phyloP scores from a whole-genome alignment of 2,888 invertebrate species.

The Selenia dentaria region DNA sequence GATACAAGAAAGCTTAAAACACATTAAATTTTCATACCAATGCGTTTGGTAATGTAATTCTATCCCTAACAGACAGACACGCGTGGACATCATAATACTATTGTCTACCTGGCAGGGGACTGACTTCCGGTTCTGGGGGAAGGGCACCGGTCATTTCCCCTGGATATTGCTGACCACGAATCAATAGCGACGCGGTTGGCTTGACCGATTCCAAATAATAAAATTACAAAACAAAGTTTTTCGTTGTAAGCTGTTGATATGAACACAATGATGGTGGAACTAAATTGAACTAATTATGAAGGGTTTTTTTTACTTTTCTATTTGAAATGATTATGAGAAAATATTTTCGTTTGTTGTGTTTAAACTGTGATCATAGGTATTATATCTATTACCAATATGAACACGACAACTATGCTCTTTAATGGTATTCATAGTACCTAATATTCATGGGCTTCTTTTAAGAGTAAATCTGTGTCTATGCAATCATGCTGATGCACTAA shows the following conservation, averaged over 20 bases:
- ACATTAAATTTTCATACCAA: conserved; percentile 16
- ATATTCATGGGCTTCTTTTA: too few species aligned
- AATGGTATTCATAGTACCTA: too few species aligned
- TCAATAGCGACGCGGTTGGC: conserved; percentile 34
- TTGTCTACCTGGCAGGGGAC: conserved; percentile 37
- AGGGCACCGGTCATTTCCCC: conserved; percentile 50
- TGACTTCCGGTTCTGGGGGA: conserved; percentile 51
- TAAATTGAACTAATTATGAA: too few species aligned
- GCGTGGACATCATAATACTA: conserved; percentile 47
- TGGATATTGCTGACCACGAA: conserved; percentile 45
- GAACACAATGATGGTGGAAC: background rate
- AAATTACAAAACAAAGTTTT: background rate
- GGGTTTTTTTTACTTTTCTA: too few species aligned
- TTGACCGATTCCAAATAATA: conserved; percentile 8
- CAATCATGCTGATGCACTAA: too few species aligned
- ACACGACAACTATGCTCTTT: too few species aligned
- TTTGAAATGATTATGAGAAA: too few species aligned
- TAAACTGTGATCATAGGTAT: too few species aligned
- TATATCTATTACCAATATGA: too few species aligned
- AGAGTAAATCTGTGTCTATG: too few species aligned
- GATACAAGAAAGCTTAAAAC: conserved; percentile 30
- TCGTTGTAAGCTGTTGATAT: background rate
- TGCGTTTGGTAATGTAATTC: conserved; percentile 28
- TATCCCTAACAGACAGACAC: conserved; percentile 43
- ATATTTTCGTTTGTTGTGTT: too few species aligned